These are phyloP conservation scores for Piliocolobus tephrosceles DNA, from an alignment of 2,113 vertebrate species.

Conservation along the genomic window DNA sequence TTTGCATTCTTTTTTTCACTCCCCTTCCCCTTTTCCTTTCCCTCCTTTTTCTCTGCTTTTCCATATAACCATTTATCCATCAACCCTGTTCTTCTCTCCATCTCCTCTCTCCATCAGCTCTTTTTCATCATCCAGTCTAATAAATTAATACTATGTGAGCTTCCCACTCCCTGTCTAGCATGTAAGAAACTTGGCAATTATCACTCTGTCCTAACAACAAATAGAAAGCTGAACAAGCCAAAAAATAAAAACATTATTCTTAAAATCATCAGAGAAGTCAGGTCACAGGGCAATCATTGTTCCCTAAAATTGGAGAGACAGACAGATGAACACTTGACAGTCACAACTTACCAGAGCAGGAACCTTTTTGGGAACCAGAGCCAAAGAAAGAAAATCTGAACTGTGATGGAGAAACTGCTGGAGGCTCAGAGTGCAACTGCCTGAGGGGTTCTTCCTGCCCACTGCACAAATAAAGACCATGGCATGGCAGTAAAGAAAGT, in stretches of 20 bases:
- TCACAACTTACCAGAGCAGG: background rate
- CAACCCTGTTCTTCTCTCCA: background rate
- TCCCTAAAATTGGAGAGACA: background rate
- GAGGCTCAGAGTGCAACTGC: background rate
- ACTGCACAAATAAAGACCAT: no score
- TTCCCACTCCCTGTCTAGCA: background rate
- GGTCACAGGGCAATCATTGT: background rate
- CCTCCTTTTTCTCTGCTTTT: background rate
- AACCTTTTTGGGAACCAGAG: background rate
- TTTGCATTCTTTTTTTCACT: background rate
- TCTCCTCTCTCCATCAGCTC: background rate
- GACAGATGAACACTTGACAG: background rate
- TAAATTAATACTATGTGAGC: background rate
- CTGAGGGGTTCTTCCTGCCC: no score
- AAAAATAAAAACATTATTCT: background rate
- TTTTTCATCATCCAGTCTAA: background rate
- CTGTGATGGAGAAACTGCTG: background rate
- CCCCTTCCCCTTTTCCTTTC: fast-evolving
- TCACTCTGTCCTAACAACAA: background rate
- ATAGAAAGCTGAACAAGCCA: background rate
- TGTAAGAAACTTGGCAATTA: background rate
- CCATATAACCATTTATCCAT: background rate
- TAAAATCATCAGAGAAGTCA: background rate
- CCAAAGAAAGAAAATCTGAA: background rate
- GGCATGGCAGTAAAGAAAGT: no score